Percentiles rank a stretch among this genome's conserved stretches.
phyloP scores from a whole-genome alignment of 1,140 invertebrate genomes.

The Calosoma granatense region DNA sequence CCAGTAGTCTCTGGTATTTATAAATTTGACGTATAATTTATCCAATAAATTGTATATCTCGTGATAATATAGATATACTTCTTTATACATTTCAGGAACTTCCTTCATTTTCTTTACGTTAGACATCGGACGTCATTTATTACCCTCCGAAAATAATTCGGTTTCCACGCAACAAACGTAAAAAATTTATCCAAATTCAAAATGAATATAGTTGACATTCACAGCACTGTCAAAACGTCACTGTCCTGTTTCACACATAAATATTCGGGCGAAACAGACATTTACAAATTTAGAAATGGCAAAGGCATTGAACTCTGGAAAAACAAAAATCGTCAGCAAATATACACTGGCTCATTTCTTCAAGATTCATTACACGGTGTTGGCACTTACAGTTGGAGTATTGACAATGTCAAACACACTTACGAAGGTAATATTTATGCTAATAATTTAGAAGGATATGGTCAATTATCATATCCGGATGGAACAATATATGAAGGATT shows the following conservation, averaged over 20 bases:
- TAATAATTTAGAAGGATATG: constrained; percentile 41
- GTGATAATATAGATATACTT: no score
- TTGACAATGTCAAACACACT: constrained; percentile 25
- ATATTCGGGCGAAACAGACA: background rate
- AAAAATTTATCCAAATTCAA: background rate
- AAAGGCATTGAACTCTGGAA: background rate
- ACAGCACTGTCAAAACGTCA: background rate
- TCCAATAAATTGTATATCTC: no score
- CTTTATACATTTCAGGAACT: no score
- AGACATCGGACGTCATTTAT: no score
- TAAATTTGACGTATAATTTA: no score
- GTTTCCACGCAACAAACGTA: background rate
- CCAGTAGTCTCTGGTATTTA: no score
- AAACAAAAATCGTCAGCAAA: constrained; percentile 18
- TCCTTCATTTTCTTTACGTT: no score
- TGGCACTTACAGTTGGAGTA: constrained; percentile 34
- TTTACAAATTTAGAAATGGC: background rate
- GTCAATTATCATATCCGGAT: constrained; percentile 36
- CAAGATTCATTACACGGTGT: constrained; percentile 35
- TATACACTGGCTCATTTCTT: constrained; percentile 33
- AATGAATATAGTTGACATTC: background rate
- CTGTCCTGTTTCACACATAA: background rate
- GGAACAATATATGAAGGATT: constrained; percentile 35
- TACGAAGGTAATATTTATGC: constrained; percentile 40
- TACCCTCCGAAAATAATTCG: no score